phyloP scores from a whole-genome alignment of 1,140 invertebrate species.

The Macrobrachium nipponense region DNA sequence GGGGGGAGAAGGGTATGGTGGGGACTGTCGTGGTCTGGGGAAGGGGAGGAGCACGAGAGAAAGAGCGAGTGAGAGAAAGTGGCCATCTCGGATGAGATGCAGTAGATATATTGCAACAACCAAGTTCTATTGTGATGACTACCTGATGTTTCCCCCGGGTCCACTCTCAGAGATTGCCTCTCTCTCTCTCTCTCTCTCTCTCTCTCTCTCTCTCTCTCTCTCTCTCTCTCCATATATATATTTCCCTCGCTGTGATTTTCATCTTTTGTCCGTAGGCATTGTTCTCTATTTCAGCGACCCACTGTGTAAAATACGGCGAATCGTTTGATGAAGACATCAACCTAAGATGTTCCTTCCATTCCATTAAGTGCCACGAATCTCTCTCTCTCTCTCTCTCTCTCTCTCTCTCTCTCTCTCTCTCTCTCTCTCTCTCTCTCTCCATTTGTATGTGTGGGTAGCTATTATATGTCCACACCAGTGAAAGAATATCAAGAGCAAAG shows the following conservation, averaged over 20 bases:
- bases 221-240: slow-evolving; percentile 4
- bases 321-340: not conserved
- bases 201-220: not conserved
- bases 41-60: not conserved
- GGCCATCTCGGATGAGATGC: not conserved
- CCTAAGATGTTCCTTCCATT: not conserved
- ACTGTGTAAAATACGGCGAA: not conserved
- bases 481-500: not conserved
- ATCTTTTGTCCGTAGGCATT: not conserved
- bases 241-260: not conserved
- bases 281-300: not conserved
- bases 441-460: no score
- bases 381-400: not conserved
- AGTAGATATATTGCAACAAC: no score
- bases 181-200: not conserved
- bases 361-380: not conserved
- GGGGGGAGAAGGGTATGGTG: not conserved
- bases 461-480: no score
- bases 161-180: no score
- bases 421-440: not conserved
- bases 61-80: not conserved
- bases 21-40: not conserved
- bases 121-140: no score
- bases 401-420: not conserved
- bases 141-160: no score